Percentiles rank a stretch among this genome's conserved stretches.
phyloP scores from a whole-genome alignment of 2,888 invertebrate genomes.

The Drosophila melanocephala region DNA sequence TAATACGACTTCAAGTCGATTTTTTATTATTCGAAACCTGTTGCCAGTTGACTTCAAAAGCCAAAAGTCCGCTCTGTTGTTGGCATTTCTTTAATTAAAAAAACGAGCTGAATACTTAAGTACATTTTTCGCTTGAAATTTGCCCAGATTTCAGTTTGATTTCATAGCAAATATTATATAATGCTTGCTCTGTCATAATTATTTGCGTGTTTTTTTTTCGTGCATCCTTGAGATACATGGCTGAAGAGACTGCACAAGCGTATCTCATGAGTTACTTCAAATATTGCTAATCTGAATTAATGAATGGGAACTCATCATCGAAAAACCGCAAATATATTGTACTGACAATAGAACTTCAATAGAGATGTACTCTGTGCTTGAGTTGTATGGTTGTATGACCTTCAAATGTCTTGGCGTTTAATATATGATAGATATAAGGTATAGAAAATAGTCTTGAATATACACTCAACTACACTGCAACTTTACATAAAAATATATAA shows the following conservation, averaged over 20 bases:
- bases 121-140: constrained; percentile 24
- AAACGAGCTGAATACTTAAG: constrained; percentile 29
- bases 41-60: constrained; percentile 48
- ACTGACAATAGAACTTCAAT: constrained; percentile 2
- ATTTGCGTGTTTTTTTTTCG: constrained; percentile 8
- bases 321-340: constrained; percentile 19
- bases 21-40: constrained; percentile 62
- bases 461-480: neutral
- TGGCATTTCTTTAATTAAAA: constrained; percentile 60
- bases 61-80: constrained; percentile 42
- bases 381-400: neutral
- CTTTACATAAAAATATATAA: neutral
- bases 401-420: neutral
- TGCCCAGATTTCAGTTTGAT: constrained; percentile 12
- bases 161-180: constrained; percentile 1
- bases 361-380: neutral
- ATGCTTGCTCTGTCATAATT: constrained; percentile 22
- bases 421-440: neutral
- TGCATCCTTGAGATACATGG: constrained; percentile 26
- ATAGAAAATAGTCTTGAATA: neutral
- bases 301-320: constrained; percentile 8
- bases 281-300: constrained; percentile 16
- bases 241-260: neutral
- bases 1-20: constrained; percentile 68
- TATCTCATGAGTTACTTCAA: neutral